Evolutionary conservation across 53 echinoderm and acorn worm genomes (phyloP).

Genomic region (Stichopus horrens): DNA sequence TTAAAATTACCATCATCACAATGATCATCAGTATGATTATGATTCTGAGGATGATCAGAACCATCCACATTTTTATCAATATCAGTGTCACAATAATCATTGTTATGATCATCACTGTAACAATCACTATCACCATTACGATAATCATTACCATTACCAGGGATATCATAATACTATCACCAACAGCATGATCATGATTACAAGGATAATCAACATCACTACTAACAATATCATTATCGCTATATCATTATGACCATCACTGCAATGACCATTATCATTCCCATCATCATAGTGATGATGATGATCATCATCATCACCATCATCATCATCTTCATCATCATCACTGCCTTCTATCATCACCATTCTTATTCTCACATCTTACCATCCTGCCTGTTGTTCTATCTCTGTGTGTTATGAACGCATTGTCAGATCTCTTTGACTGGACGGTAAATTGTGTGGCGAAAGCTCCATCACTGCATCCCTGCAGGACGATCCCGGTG

Average conservation of each 20-base stretch:
- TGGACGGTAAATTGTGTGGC: constrained; percentile 9
- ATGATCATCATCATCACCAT: background rate
- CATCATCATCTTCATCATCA: constrained; percentile 6
- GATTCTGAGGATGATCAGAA: background rate
- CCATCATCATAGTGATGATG: background rate
- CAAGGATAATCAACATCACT: no score
- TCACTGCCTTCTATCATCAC: no score
- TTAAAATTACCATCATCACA: background rate
- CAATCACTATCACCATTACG: no score
- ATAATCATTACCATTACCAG: no score
- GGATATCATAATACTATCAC: no score
- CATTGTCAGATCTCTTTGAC: constrained; percentile 29
- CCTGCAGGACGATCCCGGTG: constrained; percentile 30
- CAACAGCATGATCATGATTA: no score
- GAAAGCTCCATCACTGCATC: background rate
- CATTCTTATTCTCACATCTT: background rate
- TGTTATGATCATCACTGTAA: no score
- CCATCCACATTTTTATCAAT: no score
- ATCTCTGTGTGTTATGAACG: background rate
- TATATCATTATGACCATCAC: no score
- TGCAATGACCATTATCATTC: no score
- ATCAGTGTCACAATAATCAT: no score
- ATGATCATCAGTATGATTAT: background rate
- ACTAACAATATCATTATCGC: no score
- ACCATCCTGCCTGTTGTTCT: background rate